Percentiles rank a stretch among this genome's conserved stretches.
phyloP scores from a whole-genome alignment of 2,113 vertebrate genomes.

The Tenebrosternarchus preto region DNA sequence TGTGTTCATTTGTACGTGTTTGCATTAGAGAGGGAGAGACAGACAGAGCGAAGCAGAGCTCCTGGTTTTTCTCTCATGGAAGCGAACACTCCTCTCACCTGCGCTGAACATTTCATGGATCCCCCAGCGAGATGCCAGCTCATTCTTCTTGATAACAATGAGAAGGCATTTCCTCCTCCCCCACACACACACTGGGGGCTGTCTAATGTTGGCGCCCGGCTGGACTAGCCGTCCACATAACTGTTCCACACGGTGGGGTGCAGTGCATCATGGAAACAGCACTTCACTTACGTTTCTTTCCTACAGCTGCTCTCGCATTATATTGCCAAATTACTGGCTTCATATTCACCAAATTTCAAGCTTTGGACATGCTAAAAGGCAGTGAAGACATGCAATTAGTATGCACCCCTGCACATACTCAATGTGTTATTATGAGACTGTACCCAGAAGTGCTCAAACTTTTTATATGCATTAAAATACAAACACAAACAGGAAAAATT shows the following conservation, averaged over 20 bases:
- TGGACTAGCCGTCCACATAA: constrained; percentile 6
- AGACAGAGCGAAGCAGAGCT: background rate
- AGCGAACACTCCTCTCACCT: constrained; percentile 50
- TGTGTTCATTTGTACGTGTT: background rate
- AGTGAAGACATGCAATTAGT: background rate
- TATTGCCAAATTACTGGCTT: too few species aligned
- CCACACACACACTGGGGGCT: background rate
- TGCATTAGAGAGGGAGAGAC: background rate
- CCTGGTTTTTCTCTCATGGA: background rate
- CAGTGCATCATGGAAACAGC: background rate
- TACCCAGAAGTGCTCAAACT: background rate
- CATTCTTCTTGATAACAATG: constrained; percentile 34
- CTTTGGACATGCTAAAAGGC: too few species aligned
- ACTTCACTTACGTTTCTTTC: too few species aligned
- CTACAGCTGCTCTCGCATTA: too few species aligned
- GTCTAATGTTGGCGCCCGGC: background rate
- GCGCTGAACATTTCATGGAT: constrained; percentile 13
- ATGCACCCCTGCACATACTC: constrained; percentile 3
- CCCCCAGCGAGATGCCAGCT: constrained; percentile 19
- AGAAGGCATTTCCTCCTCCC: background rate
- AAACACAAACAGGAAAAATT: background rate
- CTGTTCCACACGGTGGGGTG: background rate
- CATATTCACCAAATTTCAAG: too few species aligned
- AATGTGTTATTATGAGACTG: background rate
- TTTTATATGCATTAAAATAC: background rate